These are phyloP conservation scores for Pandemis heparana DNA, from an alignment of 2,888 invertebrate species.

Conservation along the genomic window DNA sequence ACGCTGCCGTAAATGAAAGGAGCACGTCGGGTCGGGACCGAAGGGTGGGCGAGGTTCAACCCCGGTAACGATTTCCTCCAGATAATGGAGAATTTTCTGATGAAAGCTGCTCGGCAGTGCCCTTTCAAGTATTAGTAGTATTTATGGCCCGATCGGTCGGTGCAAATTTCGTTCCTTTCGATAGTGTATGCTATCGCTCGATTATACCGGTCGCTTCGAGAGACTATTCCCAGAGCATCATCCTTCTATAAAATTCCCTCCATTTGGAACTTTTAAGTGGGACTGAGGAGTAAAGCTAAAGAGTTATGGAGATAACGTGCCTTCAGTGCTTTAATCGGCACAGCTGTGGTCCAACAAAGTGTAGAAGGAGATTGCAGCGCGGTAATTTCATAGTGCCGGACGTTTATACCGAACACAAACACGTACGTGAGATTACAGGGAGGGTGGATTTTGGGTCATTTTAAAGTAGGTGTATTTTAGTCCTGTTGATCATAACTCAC, in stretches of 20 bases:
- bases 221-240: conserved; percentile 54
- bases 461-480: conserved; percentile 68
- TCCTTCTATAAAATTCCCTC: conserved; percentile 55
- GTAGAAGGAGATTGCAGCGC: conserved; percentile 63
- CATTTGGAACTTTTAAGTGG: conserved; percentile 58
- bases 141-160: conserved; percentile 74
- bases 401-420: conserved; percentile 72
- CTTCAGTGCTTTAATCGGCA: conserved; percentile 57
- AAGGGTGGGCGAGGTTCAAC: conserved; percentile 76
- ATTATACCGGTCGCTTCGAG: conserved; percentile 61
- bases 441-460: conserved; percentile 65
- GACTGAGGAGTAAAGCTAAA: conserved; percentile 55
- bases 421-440: conserved; percentile 72
- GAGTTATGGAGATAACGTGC: conserved; percentile 70
- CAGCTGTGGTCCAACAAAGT: conserved; percentile 62
- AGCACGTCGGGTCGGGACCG: conserved; percentile 71
- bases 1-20: conserved; percentile 79
- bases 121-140: conserved; percentile 79
- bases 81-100: conserved; percentile 84
- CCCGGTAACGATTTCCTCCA: conserved; percentile 84
- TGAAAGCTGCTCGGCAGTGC: conserved; percentile 79
- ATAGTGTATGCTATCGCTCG: conserved; percentile 69
- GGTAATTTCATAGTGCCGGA: conserved; percentile 70
- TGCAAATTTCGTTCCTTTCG: conserved; percentile 74
- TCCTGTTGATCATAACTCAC: conserved; percentile 63